Base-by-base conservation (phyloP, 92 coral and sea anemone genomes). In the Zoanthus solanderi region DNA sequence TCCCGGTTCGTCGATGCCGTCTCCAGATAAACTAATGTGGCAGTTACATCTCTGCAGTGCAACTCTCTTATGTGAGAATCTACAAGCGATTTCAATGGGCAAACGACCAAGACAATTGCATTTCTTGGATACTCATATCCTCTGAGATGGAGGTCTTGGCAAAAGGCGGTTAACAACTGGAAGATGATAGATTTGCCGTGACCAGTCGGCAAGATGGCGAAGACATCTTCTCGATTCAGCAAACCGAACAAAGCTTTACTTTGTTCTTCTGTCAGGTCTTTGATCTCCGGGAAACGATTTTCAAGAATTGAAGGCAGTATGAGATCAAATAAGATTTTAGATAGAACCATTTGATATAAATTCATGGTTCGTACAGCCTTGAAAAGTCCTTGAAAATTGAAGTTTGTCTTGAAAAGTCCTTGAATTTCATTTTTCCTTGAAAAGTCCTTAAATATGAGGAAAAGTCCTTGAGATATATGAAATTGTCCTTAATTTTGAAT, bases 21-120 rank as follows among this genome's bases (percentile, higher is more conserved):
- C 89, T 65, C 78, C 83, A 47, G 88, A 45, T 63, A 92, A 58
- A 56, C 84, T 47, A n/a, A n/a, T 18, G 89, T 75, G 66, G 90
- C 83, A 56, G 80, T 72, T 53, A 89, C 57, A 10, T 90, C 93
- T 32, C 89, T 76, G 42, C 75, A 73, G 53, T 44, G 52, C 30
- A 91, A 75, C 60, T 93, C 94, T 52, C 83, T 86, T 58, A 85
- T 88, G 83, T 92, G 92, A 71, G 94, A 92, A 72, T 87, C 89
- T 29, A 87, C 93, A 31, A 92, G 85, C n/a, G 92, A 90, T 42
- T 73, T 84, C 83, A 93, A 75, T 10, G 95, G 92, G 65, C 95
- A 93, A 46, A 90, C 86, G 57, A 92, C 93, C 50, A 90, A 66
- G 34, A 90, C 83, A 47, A 92, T 92, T 57, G 92, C 83, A 50